Evolutionary conservation across 2,888 invertebrate species (phyloP), one percentile per base, ranked within the genome.

Genomic region (Pyrgus malvae): DNA sequence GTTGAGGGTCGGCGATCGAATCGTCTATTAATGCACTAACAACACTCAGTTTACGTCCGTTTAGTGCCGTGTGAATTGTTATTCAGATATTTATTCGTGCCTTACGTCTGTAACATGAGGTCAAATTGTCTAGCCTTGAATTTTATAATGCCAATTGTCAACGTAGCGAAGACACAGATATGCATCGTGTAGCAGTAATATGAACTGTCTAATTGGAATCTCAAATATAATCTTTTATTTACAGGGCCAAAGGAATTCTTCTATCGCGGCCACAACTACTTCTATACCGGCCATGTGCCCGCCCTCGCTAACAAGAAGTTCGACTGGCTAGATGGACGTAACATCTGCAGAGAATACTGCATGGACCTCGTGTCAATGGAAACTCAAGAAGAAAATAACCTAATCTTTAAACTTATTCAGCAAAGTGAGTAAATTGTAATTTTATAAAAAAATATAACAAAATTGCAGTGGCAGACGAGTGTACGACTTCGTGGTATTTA

Each of bases 291-390:
- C 14, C 96, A 96, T 77, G 94, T 96, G 53, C 95, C 95, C 48
- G 92, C 92, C 61, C 92, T 95, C 60, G 93, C 95, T 56, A 95
- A 94, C 76, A 93, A 93, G 79, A 96, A 95, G 86, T 93, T 96
- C 45, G 97, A 97, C 83, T 97, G 97, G 97, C 83, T 97, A 66
- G 97, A 97, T 70, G 97, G 96, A 19, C 94, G 97, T 70, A 97
- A 97, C 83, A 92, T 96, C 71, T 97, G 97, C 91, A 93, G 97
- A 64, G 96, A 97, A 80, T 97, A 97, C 85, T 97, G 97, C 85
- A 97, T 97, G 97, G 97, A 97, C 83, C 92, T 97, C 67, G 95
- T 97, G 42, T 96, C 96, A 14, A 91, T 97, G 81, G 97, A 97
- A 82, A 95, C 95, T 8, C 96, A 97, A 83, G 96, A 96, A 78